Evolutionary conservation across 1,140 invertebrate genomes (phyloP).

Genomic region (Nixonia krombeini): DNA sequence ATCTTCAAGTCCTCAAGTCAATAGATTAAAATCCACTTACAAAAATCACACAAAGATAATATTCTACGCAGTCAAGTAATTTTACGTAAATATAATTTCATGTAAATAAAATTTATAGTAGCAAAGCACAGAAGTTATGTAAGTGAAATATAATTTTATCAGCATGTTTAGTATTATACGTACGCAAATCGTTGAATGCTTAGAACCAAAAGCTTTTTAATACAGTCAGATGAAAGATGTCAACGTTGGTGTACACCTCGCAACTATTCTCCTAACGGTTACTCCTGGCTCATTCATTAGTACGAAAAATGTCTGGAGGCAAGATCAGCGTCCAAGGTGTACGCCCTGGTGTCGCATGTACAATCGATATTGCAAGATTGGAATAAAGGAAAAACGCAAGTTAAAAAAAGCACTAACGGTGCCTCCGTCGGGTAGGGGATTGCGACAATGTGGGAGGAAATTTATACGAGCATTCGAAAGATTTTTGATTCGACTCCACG

Average conservation of each 20-base stretch:
- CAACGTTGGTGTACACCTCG: neutral
- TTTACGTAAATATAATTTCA: too few species aligned
- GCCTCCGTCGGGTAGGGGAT: neutral
- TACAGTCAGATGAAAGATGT: too few species aligned
- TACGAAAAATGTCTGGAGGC: conserved; percentile 1
- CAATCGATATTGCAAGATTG: conserved; percentile 5
- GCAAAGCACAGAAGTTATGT: too few species aligned
- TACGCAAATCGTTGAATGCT: conserved; percentile 11
- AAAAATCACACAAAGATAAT: too few species aligned
- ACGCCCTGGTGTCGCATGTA: conserved; percentile 4
- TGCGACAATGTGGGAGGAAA: conserved; percentile 1
- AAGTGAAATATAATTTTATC: too few species aligned
- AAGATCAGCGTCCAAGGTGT: conserved; percentile 2
- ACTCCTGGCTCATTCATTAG: neutral
- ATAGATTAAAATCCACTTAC: too few species aligned
- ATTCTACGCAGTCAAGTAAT: too few species aligned
- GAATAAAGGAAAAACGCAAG: conserved; percentile 3
- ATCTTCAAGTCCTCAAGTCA: too few species aligned
- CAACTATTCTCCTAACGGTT: neutral
- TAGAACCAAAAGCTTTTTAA: too few species aligned
- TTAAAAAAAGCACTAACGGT: neutral
- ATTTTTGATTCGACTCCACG: conserved; percentile 8
- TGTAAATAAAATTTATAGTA: too few species aligned
- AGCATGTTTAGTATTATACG: too few species aligned
- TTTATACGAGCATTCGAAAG: conserved; percentile 1